phyloP scores from a whole-genome alignment of 2,888 invertebrate species.

The Caenorhabditis sp. region DNA sequence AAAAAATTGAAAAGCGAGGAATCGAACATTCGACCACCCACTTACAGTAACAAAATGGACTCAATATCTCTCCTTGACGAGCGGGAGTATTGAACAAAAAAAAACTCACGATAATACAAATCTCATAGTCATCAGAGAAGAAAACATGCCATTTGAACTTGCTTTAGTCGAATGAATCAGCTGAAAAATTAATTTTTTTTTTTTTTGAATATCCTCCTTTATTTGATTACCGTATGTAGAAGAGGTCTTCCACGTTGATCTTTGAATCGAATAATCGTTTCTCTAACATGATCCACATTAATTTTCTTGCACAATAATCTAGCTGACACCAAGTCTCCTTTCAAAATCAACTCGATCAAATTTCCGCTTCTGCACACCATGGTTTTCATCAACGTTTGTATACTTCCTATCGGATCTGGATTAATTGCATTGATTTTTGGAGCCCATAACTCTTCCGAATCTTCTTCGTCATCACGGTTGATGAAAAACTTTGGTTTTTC shows the following conservation, averaged over 20 bases:
- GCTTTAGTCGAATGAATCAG: not conserved
- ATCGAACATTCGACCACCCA: no score
- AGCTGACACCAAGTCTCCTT: not conserved
- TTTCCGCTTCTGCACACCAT: not conserved
- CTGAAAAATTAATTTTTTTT: not conserved
- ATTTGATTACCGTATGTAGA: not conserved
- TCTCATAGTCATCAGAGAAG: not conserved
- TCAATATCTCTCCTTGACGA: no score
- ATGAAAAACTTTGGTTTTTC: conserved; percentile 1
- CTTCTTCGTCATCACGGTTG: not conserved
- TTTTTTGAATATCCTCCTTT: not conserved
- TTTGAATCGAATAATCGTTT: not conserved
- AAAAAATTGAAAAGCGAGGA: no score
- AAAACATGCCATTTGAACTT: not conserved
- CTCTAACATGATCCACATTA: not conserved
- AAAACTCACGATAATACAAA: conserved; percentile 1
- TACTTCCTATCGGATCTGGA: not conserved
- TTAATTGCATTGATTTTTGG: not conserved
- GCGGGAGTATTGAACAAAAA: no score
- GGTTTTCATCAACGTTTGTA: not conserved
- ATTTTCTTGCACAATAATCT: not conserved
- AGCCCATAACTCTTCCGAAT: not conserved
- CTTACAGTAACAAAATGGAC: no score
- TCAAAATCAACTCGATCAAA: not conserved
- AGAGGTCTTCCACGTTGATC: not conserved